Conservation (phyloP, 2,888 invertebrate species). For the Thymelicus acteon region DNA sequence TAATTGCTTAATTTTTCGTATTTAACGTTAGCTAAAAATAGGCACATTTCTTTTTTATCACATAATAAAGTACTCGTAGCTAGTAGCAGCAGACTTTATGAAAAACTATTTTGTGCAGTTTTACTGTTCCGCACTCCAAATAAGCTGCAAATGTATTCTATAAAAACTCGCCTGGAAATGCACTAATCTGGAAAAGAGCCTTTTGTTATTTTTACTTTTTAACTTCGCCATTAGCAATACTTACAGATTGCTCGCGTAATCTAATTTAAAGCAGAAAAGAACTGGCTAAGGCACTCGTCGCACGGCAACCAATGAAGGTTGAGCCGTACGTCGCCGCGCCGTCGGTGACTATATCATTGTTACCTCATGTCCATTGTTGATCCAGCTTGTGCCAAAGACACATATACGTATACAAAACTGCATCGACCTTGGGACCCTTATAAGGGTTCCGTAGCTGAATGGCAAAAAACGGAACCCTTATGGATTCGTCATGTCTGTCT, state of each 20-base stretch:
- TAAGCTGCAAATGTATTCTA: slow-evolving; percentile 7
- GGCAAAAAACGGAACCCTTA: no score
- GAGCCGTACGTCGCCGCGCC: not conserved
- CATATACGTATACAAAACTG: no score
- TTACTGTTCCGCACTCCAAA: not conserved
- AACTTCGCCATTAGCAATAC: slow-evolving; percentile 11
- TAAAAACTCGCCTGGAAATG: slow-evolving; percentile 5
- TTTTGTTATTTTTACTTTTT: slow-evolving; percentile 12
- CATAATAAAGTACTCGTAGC: not conserved
- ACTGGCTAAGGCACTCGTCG: not conserved
- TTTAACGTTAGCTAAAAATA: no score
- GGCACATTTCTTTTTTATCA: not conserved
- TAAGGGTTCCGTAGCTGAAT: no score
- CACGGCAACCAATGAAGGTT: not conserved
- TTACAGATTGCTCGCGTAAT: slow-evolving; percentile 11
- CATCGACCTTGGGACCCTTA: no score
- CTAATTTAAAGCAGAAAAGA: slow-evolving; percentile 11
- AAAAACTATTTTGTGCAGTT: not conserved
- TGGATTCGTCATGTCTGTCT: no score
- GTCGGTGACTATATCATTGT: no score
- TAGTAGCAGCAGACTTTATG: not conserved
- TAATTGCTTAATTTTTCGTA: no score
- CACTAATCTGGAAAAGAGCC: slow-evolving; percentile 16
- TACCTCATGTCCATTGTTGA: no score
- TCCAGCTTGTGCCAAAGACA: no score